Percentiles rank a stretch among this genome's conserved stretches.
phyloP scores from a whole-genome alignment of 2,113 vertebrate genomes.

The Thunnus maccoyii region DNA sequence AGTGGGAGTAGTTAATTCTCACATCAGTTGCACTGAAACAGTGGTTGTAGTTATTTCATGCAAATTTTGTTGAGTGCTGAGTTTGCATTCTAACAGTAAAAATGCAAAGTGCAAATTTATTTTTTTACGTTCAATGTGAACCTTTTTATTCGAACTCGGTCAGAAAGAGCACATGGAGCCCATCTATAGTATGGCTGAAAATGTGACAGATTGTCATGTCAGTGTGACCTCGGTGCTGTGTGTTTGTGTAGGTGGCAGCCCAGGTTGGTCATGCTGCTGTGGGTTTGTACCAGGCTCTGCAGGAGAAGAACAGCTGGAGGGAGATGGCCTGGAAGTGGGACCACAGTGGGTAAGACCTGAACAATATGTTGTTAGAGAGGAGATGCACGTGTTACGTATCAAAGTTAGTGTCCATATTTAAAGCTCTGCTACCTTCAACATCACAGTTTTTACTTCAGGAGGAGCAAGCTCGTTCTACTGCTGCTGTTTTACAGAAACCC shows the following conservation, averaged over 20 bases:
- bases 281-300: slow-evolving; percentile 86
- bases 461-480: not conserved
- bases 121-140: too few relatives aligned
- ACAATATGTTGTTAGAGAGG: not conserved
- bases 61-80: not conserved
- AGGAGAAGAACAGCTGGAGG: slow-evolving; percentile 86
- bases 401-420: too few relatives aligned
- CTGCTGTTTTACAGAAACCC: not conserved
- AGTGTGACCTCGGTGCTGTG: not conserved
- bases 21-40: not conserved
- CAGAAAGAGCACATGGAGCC: not conserved
- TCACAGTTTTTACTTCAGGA: not conserved
- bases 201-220: not conserved
- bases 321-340: slow-evolving; percentile 89
- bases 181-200: not conserved
- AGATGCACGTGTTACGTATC: not conserved
- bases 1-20: not conserved
- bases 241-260: slow-evolving; percentile 83
- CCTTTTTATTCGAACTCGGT: too few relatives aligned
- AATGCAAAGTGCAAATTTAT: not conserved
- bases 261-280: slow-evolving; percentile 89
- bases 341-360: slow-evolving; percentile 84
- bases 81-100: not conserved
- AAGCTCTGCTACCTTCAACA: too few relatives aligned
- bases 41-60: not conserved